Conservation (phyloP, 2,888 invertebrate genomes). For the Ichneumon xanthorius region DNA sequence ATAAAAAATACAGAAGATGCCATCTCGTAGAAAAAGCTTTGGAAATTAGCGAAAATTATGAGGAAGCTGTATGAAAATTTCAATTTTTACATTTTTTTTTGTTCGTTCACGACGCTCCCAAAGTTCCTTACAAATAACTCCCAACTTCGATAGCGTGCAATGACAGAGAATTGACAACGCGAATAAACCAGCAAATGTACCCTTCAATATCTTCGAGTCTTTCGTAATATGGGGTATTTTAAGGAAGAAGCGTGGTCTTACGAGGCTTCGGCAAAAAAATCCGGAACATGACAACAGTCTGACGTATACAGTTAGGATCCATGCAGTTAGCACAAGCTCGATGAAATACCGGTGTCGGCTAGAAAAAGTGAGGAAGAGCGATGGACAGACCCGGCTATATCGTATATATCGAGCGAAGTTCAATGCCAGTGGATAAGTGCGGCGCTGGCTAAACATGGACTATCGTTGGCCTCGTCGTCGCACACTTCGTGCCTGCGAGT, state of each 20-base stretch:
- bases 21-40: too few species aligned
- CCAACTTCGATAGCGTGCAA: too few species aligned
- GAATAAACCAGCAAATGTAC: too few species aligned
- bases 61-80: too few species aligned
- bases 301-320: conserved; percentile 37
- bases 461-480: conserved; percentile 31
- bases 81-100: too few species aligned
- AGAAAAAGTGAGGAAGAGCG: conserved; percentile 35
- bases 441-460: conserved; percentile 32
- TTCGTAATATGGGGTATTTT: too few species aligned
- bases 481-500: not conserved
- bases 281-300: conserved; percentile 41
- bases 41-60: too few species aligned
- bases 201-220: too few species aligned
- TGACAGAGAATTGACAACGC: too few species aligned
- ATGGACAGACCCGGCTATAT: not conserved
- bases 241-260: conserved; percentile 31
- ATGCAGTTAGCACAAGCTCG: conserved; percentile 33
- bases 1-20: too few species aligned
- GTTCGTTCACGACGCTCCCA: too few species aligned
- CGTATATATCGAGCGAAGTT: conserved; percentile 56
- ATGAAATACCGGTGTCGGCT: conserved; percentile 36
- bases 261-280: conserved; percentile 55
- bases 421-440: conserved; percentile 62
- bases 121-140: too few species aligned